Base-by-base conservation (phyloP, 1,140 invertebrate species). In the Drosophila mayri region DNA sequence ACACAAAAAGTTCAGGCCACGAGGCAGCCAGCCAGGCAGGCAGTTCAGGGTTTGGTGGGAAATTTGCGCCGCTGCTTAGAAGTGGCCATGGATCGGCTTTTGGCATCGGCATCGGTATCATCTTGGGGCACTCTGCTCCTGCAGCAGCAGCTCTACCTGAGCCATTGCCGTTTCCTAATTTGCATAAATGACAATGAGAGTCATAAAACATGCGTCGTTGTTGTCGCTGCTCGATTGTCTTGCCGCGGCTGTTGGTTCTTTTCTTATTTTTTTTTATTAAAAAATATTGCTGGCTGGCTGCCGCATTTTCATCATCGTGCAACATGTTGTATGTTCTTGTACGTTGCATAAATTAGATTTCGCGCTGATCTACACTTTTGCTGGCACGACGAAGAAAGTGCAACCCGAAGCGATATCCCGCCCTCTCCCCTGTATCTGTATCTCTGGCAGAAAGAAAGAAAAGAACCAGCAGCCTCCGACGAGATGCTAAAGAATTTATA, bases 151-250 rank as follows among this genome's bases (percentile, higher is more conserved):
- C 64, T 65, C 52, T 55, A 25, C 52, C 52, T 66, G 73, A 59
- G 50, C 65, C 67, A 71, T 71, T 70, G 73, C 76, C 71, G 65
- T 82, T 78, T 79, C 82, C 84, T 87, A 91, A 91, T 91, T 91
- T 91, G 83, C 87, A 91, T 91, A 91, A 91, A 91, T 91, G 87
- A 91, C 87, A 91, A 91, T 91, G 88, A 84, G 83, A 91, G 83
- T 91, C 87, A 91, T 91, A 91, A 91, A 91, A 91, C 87, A 91
- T 91, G 87, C 87, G 88, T 91, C 80, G 83, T 91, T 85, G 72
- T 90, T 88, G 85, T 88, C 72, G 77, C 70, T 66, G 71, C 73
- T 76, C 78, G 78, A 79, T 82, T 82, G 80, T 85, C 74, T 71
- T 76, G 61, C 76, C 44, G 43, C 64, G 55, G 40, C 61, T 40